Percentiles rank a stretch among this genome's conserved stretches.
phyloP scores from a whole-genome alignment of 2,888 invertebrate genomes.

The Metallyticus violacea region DNA sequence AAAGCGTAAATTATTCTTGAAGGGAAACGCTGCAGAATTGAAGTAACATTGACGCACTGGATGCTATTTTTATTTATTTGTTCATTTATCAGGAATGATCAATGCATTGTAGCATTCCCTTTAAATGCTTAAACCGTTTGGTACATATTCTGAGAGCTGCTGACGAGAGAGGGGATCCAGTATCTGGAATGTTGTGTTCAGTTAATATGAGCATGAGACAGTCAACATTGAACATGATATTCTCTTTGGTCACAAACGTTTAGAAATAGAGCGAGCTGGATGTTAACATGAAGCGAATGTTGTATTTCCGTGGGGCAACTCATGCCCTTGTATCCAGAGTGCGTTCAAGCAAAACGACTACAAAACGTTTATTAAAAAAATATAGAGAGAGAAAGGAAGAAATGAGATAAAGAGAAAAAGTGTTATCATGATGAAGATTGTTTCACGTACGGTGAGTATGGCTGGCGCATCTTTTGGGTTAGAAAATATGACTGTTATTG shows the following conservation, averaged over 20 bases:
- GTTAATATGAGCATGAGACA: not conserved
- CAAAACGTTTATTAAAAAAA: not conserved
- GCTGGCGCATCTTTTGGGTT: too few relatives aligned
- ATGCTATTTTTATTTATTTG: too few relatives aligned
- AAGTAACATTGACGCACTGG: too few relatives aligned
- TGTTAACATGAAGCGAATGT: not conserved
- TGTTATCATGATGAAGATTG: too few relatives aligned
- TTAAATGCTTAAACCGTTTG: not conserved
- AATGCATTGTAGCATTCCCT: not conserved
- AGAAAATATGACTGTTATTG: too few relatives aligned
- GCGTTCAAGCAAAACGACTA: not conserved
- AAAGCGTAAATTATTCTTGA: too few relatives aligned
- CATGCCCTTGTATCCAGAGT: not conserved
- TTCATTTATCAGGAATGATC: too few relatives aligned
- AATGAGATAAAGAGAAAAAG: not conserved
- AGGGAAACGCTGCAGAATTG: too few relatives aligned
- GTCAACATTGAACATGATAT: not conserved
- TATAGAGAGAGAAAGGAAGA: not conserved
- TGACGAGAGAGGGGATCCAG: not conserved
- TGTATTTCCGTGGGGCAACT: not conserved
- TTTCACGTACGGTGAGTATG: too few relatives aligned
- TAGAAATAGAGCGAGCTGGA: not conserved
- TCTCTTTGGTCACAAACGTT: not conserved
- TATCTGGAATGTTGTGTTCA: not conserved
- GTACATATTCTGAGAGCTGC: not conserved